Conservation (phyloP, 2,888 invertebrate genomes). For the Herminia tarsipennalis region DNA sequence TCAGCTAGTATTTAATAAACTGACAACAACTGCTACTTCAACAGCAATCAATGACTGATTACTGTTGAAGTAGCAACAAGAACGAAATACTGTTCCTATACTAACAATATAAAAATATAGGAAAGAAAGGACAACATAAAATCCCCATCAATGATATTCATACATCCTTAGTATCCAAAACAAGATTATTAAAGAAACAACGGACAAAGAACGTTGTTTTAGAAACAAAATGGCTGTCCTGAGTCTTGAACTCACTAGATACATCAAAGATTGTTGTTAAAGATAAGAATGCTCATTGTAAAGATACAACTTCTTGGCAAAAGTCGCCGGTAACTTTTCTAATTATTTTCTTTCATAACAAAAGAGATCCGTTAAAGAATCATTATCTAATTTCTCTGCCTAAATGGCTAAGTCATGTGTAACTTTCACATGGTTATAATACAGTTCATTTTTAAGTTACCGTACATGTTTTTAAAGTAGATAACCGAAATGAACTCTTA, state of each 20-base stretch:
- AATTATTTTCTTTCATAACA: constrained; percentile 1
- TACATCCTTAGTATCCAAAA: no score
- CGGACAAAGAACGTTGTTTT: background rate
- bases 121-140: no score
- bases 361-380: background rate
- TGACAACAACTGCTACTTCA: no score
- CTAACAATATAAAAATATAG: no score
- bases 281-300: constrained; percentile 1
- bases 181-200: background rate
- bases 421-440: constrained; percentile 4
- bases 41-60: no score
- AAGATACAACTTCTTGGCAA: background rate
- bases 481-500: no score
- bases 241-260: background rate
- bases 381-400: constrained; percentile 1
- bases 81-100: no score
- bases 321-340: background rate
- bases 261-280: background rate
- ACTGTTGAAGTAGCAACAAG: no score
- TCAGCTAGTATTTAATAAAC: no score
- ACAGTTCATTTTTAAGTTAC: background rate
- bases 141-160: no score
- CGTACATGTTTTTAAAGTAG: background rate
- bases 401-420: background rate
- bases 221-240: no score